These are phyloP conservation scores for Drosophila parthenogenetica DNA, from an alignment of 2,888 invertebrate species.

Conservation along the genomic window DNA sequence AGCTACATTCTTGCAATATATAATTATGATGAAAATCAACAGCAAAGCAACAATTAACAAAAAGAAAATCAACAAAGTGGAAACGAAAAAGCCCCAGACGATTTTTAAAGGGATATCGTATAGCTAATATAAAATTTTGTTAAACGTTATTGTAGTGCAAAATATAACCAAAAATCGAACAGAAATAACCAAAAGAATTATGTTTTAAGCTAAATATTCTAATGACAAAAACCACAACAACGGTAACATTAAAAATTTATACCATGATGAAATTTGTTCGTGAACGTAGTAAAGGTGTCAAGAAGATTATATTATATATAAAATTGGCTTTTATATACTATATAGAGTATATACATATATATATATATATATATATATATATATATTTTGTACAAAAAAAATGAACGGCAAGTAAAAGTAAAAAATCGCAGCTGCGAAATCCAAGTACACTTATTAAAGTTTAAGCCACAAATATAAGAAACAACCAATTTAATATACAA, in stretches of 20 bases:
- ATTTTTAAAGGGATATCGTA: conserved; percentile 33
- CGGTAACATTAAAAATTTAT: conserved; percentile 11
- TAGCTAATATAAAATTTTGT: conserved; percentile 82
- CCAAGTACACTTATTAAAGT: conserved; percentile 79
- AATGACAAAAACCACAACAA: conserved; percentile 34
- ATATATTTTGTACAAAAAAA: conserved; percentile 81
- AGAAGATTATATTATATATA: conserved; percentile 27
- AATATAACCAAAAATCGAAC: conserved; percentile 53
- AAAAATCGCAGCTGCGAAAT: conserved; percentile 63
- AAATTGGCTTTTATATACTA: too few species aligned
- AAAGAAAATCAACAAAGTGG: conserved; percentile 47
- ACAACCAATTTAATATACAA: conserved; percentile 80
- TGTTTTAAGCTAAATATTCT: conserved; percentile 64
- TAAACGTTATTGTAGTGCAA: conserved; percentile 76
- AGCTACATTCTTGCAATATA: conserved; percentile 55
- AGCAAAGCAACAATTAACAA: conserved; percentile 25
- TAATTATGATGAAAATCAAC: conserved; percentile 35
- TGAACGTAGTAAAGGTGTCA: conserved; percentile 57
- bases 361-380: conserved; percentile 36
- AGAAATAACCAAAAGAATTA: conserved; percentile 55
- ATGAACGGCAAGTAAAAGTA: conserved; percentile 51
- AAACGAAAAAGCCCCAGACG: conserved; percentile 57
- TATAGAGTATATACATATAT: background rate
- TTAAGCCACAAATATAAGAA: conserved; percentile 65
- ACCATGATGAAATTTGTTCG: conserved; percentile 56